Base-by-base conservation (phyloP, 2,113 vertebrate species). In the Salvelinus alpinus region DNA sequence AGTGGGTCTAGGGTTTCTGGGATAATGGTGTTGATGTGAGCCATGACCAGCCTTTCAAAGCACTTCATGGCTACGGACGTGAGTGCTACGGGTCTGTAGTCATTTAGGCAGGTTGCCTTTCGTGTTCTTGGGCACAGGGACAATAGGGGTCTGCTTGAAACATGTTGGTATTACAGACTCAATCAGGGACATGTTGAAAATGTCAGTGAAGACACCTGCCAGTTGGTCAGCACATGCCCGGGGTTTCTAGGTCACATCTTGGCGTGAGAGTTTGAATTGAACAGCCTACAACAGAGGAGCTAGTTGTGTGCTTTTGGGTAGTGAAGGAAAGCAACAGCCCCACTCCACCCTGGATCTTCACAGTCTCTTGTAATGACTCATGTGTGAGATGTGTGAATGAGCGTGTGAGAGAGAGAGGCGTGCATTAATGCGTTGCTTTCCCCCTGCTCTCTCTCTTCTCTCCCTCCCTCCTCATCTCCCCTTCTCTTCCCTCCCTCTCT, bases 351-450 rank as follows among this genome's bases (percentile, higher is more conserved):
- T 27, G 64, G 78, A 82, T 78, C 78, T 64, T 38, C 18, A 24
- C 59, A 6, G 73, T 73, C 85, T 83, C 60, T 68, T 76, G 76
- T 84, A 82, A 11, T 44, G 38, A 44, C 8, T 44, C 38, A 8
- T 67, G 11, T 59, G 80, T 62, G 31, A 47, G 9, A 0, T 44
- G 22, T 67, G 51, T 76, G 18, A 24, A 75, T 81, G 83, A 78
- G 72, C 87, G 85, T 84, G 16, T 81, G 72, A 80, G 75, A 47
- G 29, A 20, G 65, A 64, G 80, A 67, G 76, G 67, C 57, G 86
- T 82, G 91, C 77, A 80, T 91, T 92, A 93, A 94, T 80, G 88
- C 91, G 88, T 88, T 92, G 89, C 90, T 92, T 88, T 93, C 87
- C 89, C 51, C 73, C 73, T 90, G 87, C 90, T 84, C 88, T 71